Conservation (phyloP, 2,113 vertebrate genomes). For the Delphinapterus leucas region DNA sequence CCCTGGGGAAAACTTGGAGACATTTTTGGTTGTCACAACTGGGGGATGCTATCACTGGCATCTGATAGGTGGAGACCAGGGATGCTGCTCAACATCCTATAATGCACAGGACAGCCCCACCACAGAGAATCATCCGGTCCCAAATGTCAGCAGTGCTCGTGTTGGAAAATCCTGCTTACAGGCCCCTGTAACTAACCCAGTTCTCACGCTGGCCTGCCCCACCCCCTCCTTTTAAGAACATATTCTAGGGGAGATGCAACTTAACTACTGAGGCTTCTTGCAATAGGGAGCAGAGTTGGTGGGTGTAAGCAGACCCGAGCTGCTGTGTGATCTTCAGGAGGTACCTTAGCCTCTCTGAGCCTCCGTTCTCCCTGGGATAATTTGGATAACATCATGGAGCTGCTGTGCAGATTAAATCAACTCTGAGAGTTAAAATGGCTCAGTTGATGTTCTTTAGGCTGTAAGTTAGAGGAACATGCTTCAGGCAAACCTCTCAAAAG, state of each 20-base stretch:
- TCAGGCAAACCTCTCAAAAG: neutral
- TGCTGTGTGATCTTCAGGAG: neutral
- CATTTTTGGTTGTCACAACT: neutral
- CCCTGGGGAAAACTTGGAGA: neutral
- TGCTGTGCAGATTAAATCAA: neutral
- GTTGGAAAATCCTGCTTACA: neutral
- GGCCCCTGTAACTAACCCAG: neutral
- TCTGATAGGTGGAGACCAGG: neutral
- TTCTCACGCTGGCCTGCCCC: neutral
- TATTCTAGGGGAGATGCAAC: neutral
- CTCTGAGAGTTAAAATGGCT: no score
- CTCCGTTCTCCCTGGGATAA: neutral
- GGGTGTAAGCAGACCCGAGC: neutral
- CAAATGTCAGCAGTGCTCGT: neutral
- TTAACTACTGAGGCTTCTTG: neutral
- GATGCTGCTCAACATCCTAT: accelerated
- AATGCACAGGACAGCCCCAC: neutral
- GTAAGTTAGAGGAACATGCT: neutral
- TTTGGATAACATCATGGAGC: neutral
- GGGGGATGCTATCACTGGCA: no score
- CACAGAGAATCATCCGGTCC: neutral
- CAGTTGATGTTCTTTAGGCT: neutral
- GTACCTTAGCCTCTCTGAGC: neutral
- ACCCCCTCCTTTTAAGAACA: neutral
- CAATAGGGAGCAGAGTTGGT: neutral